Percentiles rank a stretch among this genome's conserved stretches.
Conservation (phyloP, 2,888 invertebrate genomes). For the Laspeyria flexula region DNA sequence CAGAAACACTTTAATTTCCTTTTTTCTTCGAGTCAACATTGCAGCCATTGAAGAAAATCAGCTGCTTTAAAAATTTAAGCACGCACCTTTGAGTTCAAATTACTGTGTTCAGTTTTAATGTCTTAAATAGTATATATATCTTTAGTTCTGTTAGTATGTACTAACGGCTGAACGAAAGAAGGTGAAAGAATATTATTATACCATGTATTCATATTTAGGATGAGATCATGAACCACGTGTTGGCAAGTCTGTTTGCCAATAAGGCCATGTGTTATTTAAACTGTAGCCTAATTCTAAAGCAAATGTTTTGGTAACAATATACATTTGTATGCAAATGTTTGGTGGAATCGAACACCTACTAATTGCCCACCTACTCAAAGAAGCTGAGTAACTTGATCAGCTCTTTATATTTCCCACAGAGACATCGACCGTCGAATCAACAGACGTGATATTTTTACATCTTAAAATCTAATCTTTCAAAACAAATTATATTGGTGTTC, state of each 20-base stretch:
- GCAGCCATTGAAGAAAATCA: too few relatives aligned
- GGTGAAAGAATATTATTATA: too few relatives aligned
- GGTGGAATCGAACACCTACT: constrained; percentile 36
- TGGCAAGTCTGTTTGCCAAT: background rate
- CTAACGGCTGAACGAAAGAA: too few relatives aligned
- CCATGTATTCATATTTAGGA: too few relatives aligned
- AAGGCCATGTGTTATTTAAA: constrained; percentile 13
- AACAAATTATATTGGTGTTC: background rate
- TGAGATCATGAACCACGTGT: too few relatives aligned
- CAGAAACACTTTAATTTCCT: too few relatives aligned
- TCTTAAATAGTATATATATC: too few relatives aligned
- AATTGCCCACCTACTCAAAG: constrained; percentile 43
- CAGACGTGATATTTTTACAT: constrained; percentile 63
- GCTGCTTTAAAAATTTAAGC: too few relatives aligned
- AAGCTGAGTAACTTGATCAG: constrained; percentile 47
- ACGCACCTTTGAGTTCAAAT: too few relatives aligned
- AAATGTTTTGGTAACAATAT: constrained; percentile 34
- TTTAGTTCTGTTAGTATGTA: too few relatives aligned
- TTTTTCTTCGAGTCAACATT: too few relatives aligned
- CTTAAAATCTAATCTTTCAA: constrained; percentile 49
- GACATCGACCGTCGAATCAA: constrained; percentile 58
- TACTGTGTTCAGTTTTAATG: too few relatives aligned
- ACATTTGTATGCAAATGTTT: constrained; percentile 32
- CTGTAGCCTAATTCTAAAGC: constrained; percentile 24
- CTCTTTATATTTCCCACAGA: constrained; percentile 62